A percentile compares a stretch with the other conserved stretches of the same genome.
Evolutionary conservation across 1,140 invertebrate species (phyloP).

Genomic region (Phymorhynchus buccinoides): DNA sequence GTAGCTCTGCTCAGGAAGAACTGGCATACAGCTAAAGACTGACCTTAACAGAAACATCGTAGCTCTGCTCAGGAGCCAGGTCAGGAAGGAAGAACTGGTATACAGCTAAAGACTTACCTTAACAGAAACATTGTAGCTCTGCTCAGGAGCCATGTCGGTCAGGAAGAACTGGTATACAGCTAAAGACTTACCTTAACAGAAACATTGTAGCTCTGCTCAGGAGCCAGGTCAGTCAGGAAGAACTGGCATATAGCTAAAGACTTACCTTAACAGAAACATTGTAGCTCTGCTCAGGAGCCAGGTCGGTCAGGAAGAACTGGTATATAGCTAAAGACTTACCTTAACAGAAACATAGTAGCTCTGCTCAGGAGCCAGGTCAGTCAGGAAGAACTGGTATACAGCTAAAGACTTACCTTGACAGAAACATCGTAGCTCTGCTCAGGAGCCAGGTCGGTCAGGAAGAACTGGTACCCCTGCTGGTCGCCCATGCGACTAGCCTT

Average conservation of each 20-base stretch:
- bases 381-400: too few species aligned
- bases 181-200: conserved; percentile 61
- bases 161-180: conserved; percentile 59
- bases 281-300: conserved; percentile 68
- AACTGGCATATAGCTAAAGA: conserved; percentile 64
- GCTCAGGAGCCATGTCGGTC: conserved; percentile 53
- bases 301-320: conserved; percentile 71
- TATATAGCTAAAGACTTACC: conserved; percentile 44
- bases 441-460: conserved; percentile 68
- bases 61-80: too few species aligned
- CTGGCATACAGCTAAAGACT: neutral
- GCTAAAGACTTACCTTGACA: conserved; percentile 60
- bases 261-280: conserved; percentile 70
- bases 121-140: conserved; percentile 70
- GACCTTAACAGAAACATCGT: too few species aligned
- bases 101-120: conserved; percentile 51
- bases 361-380: too few species aligned
- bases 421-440: conserved; percentile 70
- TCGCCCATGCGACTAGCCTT: conserved; percentile 63
- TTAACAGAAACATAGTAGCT: too few species aligned
- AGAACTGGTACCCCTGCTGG: conserved; percentile 71
- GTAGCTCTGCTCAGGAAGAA: too few species aligned
- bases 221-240: conserved; percentile 68
- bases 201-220: conserved; percentile 70
- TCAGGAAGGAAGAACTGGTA: too few species aligned